These are phyloP conservation scores for Lasius platythorax DNA, from an alignment of 2,888 invertebrate genomes.

Conservation along the genomic window DNA sequence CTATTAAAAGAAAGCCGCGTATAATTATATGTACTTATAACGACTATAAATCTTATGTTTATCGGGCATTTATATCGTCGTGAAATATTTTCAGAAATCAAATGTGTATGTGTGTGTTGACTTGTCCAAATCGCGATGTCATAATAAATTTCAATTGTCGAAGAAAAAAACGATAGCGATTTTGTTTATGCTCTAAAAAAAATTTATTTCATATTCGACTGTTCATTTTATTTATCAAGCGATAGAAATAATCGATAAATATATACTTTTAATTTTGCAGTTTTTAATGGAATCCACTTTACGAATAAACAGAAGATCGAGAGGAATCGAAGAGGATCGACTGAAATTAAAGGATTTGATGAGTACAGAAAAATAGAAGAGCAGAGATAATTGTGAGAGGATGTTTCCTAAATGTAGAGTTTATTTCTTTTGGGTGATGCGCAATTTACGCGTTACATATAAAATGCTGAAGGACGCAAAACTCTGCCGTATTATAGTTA, in stretches of 20 bases:
- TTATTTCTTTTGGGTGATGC: constrained; percentile 1
- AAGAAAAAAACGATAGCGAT: not conserved
- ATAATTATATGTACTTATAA: not conserved
- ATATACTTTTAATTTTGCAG: not conserved
- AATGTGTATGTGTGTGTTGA: not conserved
- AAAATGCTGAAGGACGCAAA: not conserved
- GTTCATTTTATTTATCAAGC: not conserved
- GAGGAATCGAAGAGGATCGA: not conserved
- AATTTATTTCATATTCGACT: not conserved
- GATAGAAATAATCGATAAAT: not conserved
- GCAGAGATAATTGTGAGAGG: not conserved
- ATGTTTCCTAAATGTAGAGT: constrained; percentile 9
- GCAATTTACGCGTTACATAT: not conserved
- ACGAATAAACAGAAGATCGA: not conserved
- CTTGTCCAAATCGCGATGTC: not conserved
- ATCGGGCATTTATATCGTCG: not conserved
- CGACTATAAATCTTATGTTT: not conserved
- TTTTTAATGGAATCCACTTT: not conserved
- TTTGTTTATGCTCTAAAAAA: not conserved
- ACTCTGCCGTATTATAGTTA: not conserved
- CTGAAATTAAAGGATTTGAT: not conserved
- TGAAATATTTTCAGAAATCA: not conserved
- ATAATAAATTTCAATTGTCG: not conserved
- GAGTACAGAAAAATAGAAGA: not conserved
- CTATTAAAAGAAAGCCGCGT: not conserved